Conservation (phyloP, 2,797 vertebrate genomes). For the Syngnathus acus region DNA sequence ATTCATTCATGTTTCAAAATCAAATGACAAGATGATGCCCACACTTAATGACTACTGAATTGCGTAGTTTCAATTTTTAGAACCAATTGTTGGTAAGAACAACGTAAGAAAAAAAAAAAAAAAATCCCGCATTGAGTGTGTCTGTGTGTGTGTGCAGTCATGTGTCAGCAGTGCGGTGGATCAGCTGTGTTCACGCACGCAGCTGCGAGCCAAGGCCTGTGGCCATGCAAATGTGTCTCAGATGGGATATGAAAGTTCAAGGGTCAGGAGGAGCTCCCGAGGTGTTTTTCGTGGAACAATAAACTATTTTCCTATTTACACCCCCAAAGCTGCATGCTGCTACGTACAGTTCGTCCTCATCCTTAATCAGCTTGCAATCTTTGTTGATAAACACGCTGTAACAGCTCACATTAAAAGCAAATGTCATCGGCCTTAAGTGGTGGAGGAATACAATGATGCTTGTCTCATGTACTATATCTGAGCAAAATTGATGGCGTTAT, state of each 20-base stretch:
- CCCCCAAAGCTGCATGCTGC: background rate
- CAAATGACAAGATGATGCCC: background rate
- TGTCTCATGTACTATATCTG: background rate
- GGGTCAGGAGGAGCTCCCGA: constrained; percentile 9
- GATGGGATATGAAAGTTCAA: constrained; percentile 19
- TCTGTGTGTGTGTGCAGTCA: constrained; percentile 24
- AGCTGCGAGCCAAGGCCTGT: constrained; percentile 27
- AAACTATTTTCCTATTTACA: background rate
- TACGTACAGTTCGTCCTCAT: background rate
- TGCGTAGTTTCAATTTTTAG: background rate
- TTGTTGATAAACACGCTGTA: background rate
- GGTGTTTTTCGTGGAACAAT: constrained; percentile 8
- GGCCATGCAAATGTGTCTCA: background rate
- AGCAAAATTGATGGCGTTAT: too few relatives aligned
- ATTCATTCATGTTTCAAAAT: background rate
- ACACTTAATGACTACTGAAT: background rate
- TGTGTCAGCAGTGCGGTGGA: constrained; percentile 33
- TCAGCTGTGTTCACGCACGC: constrained; percentile 44
- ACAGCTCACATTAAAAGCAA: background rate
- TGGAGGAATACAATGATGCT: too few relatives aligned
- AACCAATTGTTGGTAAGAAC: background rate
- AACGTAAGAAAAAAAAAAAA: background rate
- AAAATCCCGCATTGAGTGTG: constrained; percentile 9
- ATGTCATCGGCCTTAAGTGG: too few relatives aligned
- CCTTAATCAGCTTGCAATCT: background rate